Evolutionary conservation across 92 coral and sea anemone species (phyloP).

Genomic region (Desmophyllum pertusum): DNA sequence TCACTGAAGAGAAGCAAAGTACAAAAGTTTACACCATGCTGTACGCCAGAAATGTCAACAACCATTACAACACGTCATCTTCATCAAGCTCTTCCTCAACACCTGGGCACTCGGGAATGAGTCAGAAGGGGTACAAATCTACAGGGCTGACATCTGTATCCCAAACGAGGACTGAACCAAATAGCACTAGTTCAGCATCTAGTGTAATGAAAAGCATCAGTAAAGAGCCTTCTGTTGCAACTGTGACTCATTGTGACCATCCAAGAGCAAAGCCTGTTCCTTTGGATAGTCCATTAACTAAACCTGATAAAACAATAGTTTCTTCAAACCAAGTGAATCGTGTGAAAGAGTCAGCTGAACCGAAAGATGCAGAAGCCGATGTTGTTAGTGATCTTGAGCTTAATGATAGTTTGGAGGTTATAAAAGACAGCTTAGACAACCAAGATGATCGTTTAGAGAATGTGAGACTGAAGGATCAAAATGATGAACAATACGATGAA

Average conservation of each 20-base stretch:
- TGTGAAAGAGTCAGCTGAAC: not conserved
- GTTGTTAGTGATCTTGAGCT: slow-evolving; percentile 20
- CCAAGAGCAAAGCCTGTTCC: slow-evolving; percentile 29
- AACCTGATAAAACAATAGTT: not conserved
- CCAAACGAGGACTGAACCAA: not conserved
- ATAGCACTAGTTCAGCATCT: not conserved
- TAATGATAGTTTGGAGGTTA: slow-evolving; percentile 64
- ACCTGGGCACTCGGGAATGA: not conserved
- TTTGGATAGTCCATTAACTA: not conserved
- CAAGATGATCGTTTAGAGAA: slow-evolving; percentile 4
- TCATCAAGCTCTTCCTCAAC: slow-evolving; percentile 2
- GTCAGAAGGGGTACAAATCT: not conserved
- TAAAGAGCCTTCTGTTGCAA: slow-evolving; percentile 15
- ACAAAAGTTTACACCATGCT: slow-evolving; percentile 70
- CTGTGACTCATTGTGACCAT: slow-evolving; percentile 33
- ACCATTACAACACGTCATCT: slow-evolving; percentile 7
- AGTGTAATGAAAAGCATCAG: not conserved
- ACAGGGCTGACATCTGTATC: slow-evolving; percentile 6
- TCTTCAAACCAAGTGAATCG: slow-evolving; percentile 1
- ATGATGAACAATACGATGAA: not conserved
- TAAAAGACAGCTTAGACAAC: slow-evolving; percentile 73
- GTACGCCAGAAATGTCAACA: slow-evolving; percentile 35
- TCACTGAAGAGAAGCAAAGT: slow-evolving; percentile 82
- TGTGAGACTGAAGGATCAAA: not conserved
- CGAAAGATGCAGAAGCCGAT: not conserved